A percentile compares a stretch with the other conserved stretches of the same genome.
These are phyloP conservation scores for Schizotus pectinicornis DNA, from an alignment of 2,888 invertebrate species.

Conservation along the genomic window DNA sequence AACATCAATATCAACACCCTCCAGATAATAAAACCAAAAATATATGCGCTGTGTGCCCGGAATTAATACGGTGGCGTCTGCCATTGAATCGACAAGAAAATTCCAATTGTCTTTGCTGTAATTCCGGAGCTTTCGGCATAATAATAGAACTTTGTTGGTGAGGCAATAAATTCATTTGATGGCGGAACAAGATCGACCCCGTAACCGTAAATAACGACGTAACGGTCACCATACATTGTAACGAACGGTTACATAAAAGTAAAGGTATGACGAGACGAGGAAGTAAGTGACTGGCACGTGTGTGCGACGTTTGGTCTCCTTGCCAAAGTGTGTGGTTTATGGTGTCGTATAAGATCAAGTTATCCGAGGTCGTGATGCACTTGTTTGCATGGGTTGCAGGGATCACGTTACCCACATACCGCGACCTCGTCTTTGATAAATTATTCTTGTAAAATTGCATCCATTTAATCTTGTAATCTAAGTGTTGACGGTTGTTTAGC, in stretches of 20 bases:
- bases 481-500: constrained; percentile 22
- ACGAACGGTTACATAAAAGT: constrained; percentile 14
- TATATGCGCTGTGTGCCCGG: constrained; percentile 2
- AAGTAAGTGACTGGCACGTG: constrained; percentile 28
- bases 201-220: too few relatives aligned
- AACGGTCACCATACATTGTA: too few relatives aligned
- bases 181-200: too few relatives aligned
- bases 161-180: too few relatives aligned
- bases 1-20: constrained; percentile 38
- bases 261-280: constrained; percentile 7
- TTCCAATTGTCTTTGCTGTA: too few relatives aligned
- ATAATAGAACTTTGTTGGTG: constrained; percentile 11
- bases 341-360: constrained; percentile 41
- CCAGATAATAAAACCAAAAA: not conserved
- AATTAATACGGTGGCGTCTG: constrained; percentile 1
- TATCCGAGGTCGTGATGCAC: constrained; percentile 40
- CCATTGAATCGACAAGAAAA: constrained; percentile 34
- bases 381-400: constrained; percentile 33
- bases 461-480: constrained; percentile 35
- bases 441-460: constrained; percentile 35
- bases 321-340: constrained; percentile 41
- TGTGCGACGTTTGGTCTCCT: constrained; percentile 31
- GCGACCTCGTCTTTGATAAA: constrained; percentile 35
- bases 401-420: constrained; percentile 39
- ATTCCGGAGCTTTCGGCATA: not conserved